Evolutionary conservation across 2,888 invertebrate genomes (phyloP), one percentile per base, ranked within the genome.

Genomic region (Xestoiulus laeticollis): DNA sequence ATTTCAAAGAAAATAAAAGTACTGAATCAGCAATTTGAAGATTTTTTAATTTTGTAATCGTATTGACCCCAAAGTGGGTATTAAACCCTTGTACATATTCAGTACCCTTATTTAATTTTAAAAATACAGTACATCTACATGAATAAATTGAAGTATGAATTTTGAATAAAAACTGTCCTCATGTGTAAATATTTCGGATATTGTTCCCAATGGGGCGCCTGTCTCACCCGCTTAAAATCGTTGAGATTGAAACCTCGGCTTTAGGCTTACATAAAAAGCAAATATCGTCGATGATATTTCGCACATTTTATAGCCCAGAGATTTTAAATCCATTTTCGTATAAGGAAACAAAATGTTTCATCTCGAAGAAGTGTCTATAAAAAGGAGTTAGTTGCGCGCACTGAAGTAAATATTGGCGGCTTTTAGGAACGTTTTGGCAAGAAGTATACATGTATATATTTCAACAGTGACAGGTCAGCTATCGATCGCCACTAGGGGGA

Each of bases 371-470:
- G 53, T 59, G 53, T 59, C 53, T 59, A 59, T 59, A 59, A 59
- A 59, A 59, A 59, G 53, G 53, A 59, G 53, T 59, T 59, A 59
- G 53, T 59, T n/a, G 53, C 4, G 53, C 53, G 53, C 53, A 59
- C 53, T 59, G 53, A 59, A 59, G 53, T 59, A 59, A 59, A 59
- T 59, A 59, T 59, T 59, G 53, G 53, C 53, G n/a, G 53, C 53
- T 59, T 59, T 59, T 59, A 59, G n/a, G 19, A 59, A 16, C 53
- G 53, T 59, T 59, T 59, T 59, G 53, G 53, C 19, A 59, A 59
- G 53, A n/a, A 59, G n/a, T 59, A 59, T 59, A 59, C n/a, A 59
- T 59, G n/a, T 59, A 59, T 59, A 59, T 59, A 59, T 59, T 59
- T 59, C 16, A 59, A 59, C n/a, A 59, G 53, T 59, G 53, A 59